Base-by-base conservation (phyloP, 2,888 invertebrate species). In the Microdon myrmicae region DNA sequence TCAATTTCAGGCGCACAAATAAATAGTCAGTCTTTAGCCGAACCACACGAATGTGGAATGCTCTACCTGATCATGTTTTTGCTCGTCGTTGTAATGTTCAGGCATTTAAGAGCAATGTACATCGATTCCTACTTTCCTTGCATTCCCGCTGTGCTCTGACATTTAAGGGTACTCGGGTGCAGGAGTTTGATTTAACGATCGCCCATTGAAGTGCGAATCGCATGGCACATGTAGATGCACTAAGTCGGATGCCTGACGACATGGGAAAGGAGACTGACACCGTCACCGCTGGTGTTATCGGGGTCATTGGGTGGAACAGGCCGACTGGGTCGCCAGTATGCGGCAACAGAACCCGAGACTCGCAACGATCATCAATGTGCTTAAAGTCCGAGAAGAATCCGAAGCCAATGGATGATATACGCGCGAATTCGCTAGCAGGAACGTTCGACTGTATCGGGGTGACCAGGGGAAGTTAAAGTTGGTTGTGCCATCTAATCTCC, bases 311-410 rank as follows among this genome's bases (percentile, higher is more conserved):
- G 19, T 39, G 9, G 14, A 14, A n/a, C 16, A 39, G 26, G 16
- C 17, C 17, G 26, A 39, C 28, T 39, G 39, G 39, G 17, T 39
- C 39, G 26, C 25, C 16, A 17, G 26, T 16, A 39, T 17, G 39
- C 39, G 28, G 13, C 39, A 39, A 17, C 39, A 39, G 12, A 16
- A 39, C 17, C n/a, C 14, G 26, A 39, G 26, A 26, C 26, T 39
- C 26, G 25, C 17, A 26, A 16, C 16, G 9, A 39, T 39, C 10
- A 26, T 39, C 14, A 26, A 39, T 14, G 39, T 14, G 9, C 39
- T 39, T 6, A 7, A 39, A 26, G 39, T 17, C 4, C 39, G 26
- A 26, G 26, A 26, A 39, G 26, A 34, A 19, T 34, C 34, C 20
- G 20, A 34, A 34, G 10, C 35, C 12, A 26, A 39, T 17, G 17